Evolutionary conservation across 2,797 vertebrate species (phyloP).

Genomic region (Smutsia temminckii): DNA sequence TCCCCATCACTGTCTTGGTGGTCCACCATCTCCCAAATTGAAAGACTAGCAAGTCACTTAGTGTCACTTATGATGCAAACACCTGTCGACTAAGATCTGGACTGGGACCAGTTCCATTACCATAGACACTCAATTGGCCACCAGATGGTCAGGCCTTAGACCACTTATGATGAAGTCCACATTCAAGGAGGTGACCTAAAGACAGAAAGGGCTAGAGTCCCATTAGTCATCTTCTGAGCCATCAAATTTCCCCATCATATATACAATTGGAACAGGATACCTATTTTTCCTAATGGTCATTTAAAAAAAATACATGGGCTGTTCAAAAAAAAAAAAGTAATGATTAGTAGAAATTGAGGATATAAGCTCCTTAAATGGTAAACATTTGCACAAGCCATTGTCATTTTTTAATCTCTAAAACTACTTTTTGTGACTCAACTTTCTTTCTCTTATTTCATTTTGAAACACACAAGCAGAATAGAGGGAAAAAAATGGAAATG

Average conservation of each 20-base stretch:
- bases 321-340: background rate
- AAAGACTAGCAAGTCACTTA: slow-evolving; percentile 71
- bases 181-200: slow-evolving; percentile 63
- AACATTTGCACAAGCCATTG: background rate
- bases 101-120: slow-evolving; percentile 70
- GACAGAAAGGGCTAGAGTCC: slow-evolving; percentile 55
- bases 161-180: slow-evolving; percentile 61
- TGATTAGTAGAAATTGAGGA: background rate
- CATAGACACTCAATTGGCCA: slow-evolving; percentile 47
- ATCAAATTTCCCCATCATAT: slow-evolving; percentile 11
- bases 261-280: background rate
- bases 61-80: slow-evolving; percentile 74
- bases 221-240: slow-evolving; percentile 64
- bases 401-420: slow-evolving; percentile 29
- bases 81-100: slow-evolving; percentile 73
- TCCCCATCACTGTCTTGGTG: background rate
- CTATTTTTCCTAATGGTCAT: slow-evolving; percentile 38
- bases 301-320: slow-evolving; percentile 11
- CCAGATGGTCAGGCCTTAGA: slow-evolving; percentile 57
- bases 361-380: background rate
- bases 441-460: slow-evolving; percentile 18
- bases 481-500: background rate
- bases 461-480: background rate
- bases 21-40: slow-evolving; percentile 33
- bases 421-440: background rate